A percentile compares a stretch with the other conserved stretches of the same genome.
Conservation (phyloP, 2,113 vertebrate species). For the Morone saxatilis region DNA sequence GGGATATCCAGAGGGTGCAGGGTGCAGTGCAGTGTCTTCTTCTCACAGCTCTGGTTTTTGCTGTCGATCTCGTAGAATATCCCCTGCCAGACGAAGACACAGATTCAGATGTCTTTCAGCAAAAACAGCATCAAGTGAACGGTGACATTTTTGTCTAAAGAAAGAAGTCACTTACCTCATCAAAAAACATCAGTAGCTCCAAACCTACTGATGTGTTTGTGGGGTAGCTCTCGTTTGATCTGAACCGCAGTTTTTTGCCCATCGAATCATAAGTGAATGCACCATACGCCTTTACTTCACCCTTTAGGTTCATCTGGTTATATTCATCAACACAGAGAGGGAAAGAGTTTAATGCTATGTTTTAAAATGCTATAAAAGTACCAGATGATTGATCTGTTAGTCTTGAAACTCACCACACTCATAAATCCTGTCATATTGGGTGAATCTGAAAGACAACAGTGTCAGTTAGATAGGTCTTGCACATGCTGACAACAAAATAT, state of each 20-base stretch:
- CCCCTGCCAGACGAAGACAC: constrained; percentile 49
- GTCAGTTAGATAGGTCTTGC: background rate
- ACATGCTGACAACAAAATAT: background rate
- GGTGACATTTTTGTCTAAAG: background rate
- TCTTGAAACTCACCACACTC: constrained; percentile 65
- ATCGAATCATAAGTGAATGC: constrained; percentile 78
- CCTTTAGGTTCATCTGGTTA: constrained; percentile 65
- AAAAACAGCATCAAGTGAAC: background rate
- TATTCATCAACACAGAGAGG: constrained; percentile 24
- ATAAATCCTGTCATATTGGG: constrained; percentile 79
- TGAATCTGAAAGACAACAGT: constrained; percentile 70
- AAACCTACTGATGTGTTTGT: constrained; percentile 69
- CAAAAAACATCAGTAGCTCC: constrained; percentile 83
- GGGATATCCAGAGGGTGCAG: constrained; percentile 78
- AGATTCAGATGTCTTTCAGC: background rate
- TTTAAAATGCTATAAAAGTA: background rate
- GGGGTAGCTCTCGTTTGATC: constrained; percentile 66
- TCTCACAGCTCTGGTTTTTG: constrained; percentile 85
- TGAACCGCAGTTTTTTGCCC: constrained; percentile 81
- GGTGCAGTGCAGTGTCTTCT: constrained; percentile 74
- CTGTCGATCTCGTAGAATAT: constrained; percentile 81
- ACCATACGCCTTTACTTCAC: constrained; percentile 63
- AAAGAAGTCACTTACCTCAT: constrained; percentile 70
- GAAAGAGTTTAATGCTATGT: background rate
- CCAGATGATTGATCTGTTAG: background rate